phyloP scores from a whole-genome alignment of 2,888 invertebrate species.

The Litoditis marina region DNA sequence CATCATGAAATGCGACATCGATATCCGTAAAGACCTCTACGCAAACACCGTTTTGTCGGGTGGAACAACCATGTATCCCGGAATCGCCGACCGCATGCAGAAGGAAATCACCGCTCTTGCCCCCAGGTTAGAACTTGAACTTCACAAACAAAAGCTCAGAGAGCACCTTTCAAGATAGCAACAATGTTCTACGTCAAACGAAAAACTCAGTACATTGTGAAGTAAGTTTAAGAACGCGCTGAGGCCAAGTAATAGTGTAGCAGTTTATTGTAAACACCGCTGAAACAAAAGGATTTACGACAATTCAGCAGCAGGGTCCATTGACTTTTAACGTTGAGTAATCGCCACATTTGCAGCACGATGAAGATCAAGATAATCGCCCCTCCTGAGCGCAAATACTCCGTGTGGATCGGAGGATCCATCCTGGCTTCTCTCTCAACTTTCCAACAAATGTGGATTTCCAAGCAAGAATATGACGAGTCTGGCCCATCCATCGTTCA shows the following conservation, averaged over 20 bases:
- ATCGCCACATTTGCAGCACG: conserved; percentile 65
- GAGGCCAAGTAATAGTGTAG: no score
- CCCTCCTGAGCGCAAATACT: conserved; percentile 86
- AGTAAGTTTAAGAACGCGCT: no score
- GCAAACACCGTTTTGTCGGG: conserved; percentile 67
- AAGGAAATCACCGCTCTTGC: conserved; percentile 71
- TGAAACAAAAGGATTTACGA: no score
- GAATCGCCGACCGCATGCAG: conserved; percentile 95
- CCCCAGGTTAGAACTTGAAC: conserved; percentile 48
- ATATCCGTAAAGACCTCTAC: conserved; percentile 77
- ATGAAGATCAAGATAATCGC: conserved; percentile 68
- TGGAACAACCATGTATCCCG: conserved; percentile 82
- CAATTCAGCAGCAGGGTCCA: no score
- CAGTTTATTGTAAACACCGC: no score
- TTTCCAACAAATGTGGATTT: conserved; percentile 84
- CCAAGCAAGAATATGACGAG: conserved; percentile 52
- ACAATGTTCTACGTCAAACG: no score
- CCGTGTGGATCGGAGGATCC: conserved; percentile 96
- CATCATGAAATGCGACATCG: conserved; percentile 91
- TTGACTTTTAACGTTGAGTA: no score
- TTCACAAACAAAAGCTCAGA: no score
- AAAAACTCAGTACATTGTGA: no score
- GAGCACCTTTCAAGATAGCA: no score
- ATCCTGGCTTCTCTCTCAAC: conserved; percentile 86
- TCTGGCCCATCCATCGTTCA: conserved; percentile 54